Evolutionary conservation across 2,113 vertebrate species (phyloP).

Genomic region (Hylia prasina): DNA sequence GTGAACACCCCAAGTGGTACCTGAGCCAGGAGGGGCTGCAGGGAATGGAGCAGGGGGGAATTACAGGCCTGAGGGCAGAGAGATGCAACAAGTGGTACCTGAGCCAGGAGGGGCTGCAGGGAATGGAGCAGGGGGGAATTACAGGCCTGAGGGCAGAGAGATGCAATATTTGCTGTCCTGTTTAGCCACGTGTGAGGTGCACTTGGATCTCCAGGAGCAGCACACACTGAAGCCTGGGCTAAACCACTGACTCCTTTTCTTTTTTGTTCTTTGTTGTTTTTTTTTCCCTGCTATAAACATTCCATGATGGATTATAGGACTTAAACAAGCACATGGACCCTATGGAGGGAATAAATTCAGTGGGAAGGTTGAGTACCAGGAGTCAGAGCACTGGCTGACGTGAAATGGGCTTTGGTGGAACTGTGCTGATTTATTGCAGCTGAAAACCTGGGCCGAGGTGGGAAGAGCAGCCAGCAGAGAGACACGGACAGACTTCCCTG

Average conservation of each 20-base stretch:
- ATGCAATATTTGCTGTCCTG: accelerated
- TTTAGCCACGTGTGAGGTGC: not conserved
- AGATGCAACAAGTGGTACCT: too few species aligned
- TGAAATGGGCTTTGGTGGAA: not conserved
- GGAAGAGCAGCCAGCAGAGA: not conserved
- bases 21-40: not conserved
- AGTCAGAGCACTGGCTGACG: not conserved
- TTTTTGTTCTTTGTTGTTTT: accelerated
- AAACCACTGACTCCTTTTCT: not conserved
- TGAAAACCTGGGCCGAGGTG: not conserved
- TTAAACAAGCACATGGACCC: not conserved
- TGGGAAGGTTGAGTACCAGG: not conserved
- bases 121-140: too few species aligned
- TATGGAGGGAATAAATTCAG: not conserved
- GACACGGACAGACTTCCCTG: not conserved
- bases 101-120: not conserved
- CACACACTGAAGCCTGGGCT: not conserved
- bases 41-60: too few species aligned
- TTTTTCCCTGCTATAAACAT: not conserved
- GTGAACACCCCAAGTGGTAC: not conserved
- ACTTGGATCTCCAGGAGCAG: not conserved
- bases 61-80: not conserved
- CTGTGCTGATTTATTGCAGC: not conserved
- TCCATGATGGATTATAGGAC: not conserved
- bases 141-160: not conserved